Evolutionary conservation across 2,113 vertebrate species (phyloP).

Genomic region (Colistium nudipinnis): DNA sequence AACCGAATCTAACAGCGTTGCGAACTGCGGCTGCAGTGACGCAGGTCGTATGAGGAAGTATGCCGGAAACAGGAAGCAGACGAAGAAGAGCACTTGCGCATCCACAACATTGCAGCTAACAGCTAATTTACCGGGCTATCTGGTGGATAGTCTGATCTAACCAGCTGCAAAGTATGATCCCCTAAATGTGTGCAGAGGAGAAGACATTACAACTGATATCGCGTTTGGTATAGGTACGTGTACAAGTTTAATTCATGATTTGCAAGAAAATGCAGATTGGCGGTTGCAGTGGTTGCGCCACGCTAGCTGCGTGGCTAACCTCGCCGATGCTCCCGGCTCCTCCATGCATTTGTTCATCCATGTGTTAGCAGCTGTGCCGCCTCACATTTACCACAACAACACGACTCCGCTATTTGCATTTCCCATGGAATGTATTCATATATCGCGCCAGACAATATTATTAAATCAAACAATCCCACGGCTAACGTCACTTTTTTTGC

Average conservation of each 20-base stretch:
- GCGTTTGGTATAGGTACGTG: constrained; percentile 63
- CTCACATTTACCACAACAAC: neutral
- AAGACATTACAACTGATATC: constrained; percentile 39
- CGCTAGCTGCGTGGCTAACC: constrained; percentile 34
- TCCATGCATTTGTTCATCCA: neutral
- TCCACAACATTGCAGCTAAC: constrained; percentile 16
- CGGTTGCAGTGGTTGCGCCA: neutral
- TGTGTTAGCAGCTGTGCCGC: neutral
- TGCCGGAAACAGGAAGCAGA: constrained; percentile 27
- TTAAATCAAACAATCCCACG: too few relatives aligned
- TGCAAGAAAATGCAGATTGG: neutral
- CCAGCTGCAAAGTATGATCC: constrained; percentile 46
- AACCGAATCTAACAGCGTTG: too few relatives aligned
- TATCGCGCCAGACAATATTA: neutral
- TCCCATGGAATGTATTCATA: neutral
- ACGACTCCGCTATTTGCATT: neutral
- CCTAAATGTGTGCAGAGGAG: constrained; percentile 26
- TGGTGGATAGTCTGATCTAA: constrained; percentile 11
- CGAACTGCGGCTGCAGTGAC: constrained; percentile 16
- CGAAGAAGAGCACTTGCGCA: neutral
- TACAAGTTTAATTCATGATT: constrained; percentile 38
- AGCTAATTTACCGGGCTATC: constrained; percentile 4
- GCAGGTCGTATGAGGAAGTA: neutral
- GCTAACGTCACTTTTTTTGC: neutral
- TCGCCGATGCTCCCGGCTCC: neutral